Evolutionary conservation across 2,113 vertebrate species (phyloP), one percentile per base, ranked within the genome.

Genomic region (Opisthocomus hoazin): DNA sequence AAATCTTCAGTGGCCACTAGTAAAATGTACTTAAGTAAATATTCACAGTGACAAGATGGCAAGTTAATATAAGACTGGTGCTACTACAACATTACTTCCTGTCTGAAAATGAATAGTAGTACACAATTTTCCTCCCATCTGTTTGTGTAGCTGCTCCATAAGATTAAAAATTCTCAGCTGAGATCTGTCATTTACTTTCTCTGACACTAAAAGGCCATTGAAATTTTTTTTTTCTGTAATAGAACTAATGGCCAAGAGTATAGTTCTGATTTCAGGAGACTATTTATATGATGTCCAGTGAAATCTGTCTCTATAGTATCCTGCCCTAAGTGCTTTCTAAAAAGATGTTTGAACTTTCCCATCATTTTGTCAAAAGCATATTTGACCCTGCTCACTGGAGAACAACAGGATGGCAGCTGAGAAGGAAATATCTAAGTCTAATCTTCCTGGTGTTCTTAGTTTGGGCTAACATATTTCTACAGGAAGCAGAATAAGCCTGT

Each of bases 391-490:
- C 29, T 92, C 22, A 18, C 34, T 89, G 37, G 12, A 87, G 11
- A 87, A 91, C 58, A 92, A 89, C 36, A 64, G 60, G 15, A 78
- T 71, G 34, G 56, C 37, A 89, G 80, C 27, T 68, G 26, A 88
- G 56, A 95, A 95, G 32, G 56, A 77, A 96, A 85, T 82, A 89
- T 41, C 76, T 77, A 93, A 90, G 89, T 71, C 30, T 95, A 80
- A 79, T 90, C 57, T 87, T 95, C 93, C 71, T 84, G 32, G 30
- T 73, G 26, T 53, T 89, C 50, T 69, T 84, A 90, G 79, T 80
- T 71, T 84, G 41, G 8, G 24, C 15, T 92, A 83, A 76, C 77
- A 89, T 22, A 82, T 26, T 71, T 92, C 37, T 86, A 41, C 45
- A 79, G 60, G 65, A 95, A 89, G 17, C 15, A 79, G 30, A 89